These are phyloP conservation scores for Typhlichthys eigenmanni DNA, from an alignment of 2,797 vertebrate species.

Conservation along the genomic window DNA sequence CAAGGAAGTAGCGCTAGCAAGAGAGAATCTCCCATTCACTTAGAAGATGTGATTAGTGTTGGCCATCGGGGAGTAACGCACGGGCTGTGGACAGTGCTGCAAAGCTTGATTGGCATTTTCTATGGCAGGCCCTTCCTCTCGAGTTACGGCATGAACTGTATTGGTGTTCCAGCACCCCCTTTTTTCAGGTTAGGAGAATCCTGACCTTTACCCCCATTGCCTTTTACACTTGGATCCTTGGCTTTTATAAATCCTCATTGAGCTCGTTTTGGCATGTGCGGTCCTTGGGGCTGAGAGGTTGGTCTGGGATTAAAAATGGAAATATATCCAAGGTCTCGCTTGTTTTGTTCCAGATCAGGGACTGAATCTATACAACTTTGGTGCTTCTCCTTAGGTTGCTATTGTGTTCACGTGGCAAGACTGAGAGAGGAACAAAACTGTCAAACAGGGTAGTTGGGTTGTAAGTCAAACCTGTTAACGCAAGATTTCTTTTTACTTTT, in stretches of 20 bases:
- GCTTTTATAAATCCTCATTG: neutral
- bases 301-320: too few relatives aligned
- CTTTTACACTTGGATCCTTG: conserved; percentile 79
- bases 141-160: conserved; percentile 58
- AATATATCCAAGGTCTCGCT: too few relatives aligned
- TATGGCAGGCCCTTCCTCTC: conserved; percentile 7
- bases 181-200: conserved; percentile 86
- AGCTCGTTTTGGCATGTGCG: too few relatives aligned
- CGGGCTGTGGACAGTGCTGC: conserved; percentile 18
- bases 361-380: too few relatives aligned
- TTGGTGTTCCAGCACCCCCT: conserved; percentile 80
- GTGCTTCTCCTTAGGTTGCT: too few relatives aligned
- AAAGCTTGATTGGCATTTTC: conserved; percentile 42
- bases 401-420: too few relatives aligned
- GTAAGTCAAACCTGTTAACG: too few relatives aligned
- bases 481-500: too few relatives aligned
- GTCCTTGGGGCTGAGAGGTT: too few relatives aligned
- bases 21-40: conserved; percentile 43
- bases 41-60: conserved; percentile 62
- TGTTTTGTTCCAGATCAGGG: too few relatives aligned
- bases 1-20: conserved; percentile 45
- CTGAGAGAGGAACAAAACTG: too few relatives aligned
- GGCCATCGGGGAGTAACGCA: conserved; percentile 32
- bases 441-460: too few relatives aligned
- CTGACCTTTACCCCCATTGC: conserved; percentile 85